phyloP scores from a whole-genome alignment of 2,113 vertebrate genomes.

The Symphodus melops region DNA sequence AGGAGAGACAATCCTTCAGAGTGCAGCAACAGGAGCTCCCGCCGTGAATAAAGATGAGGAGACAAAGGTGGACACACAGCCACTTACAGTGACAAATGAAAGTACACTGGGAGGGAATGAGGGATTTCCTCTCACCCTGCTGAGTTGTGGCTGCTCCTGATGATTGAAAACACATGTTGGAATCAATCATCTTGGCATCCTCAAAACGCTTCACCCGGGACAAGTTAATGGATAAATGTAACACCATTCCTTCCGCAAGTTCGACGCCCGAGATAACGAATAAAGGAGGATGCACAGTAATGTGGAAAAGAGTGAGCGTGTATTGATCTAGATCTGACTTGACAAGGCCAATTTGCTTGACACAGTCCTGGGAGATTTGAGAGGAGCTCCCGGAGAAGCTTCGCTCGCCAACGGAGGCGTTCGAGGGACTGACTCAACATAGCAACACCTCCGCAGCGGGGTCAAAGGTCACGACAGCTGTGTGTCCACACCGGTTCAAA shows the following conservation, averaged over 20 bases:
- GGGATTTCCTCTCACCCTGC: conserved; percentile 63
- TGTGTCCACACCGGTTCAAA: not conserved
- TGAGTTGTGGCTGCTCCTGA: conserved; percentile 27
- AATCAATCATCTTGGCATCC: conserved; percentile 58
- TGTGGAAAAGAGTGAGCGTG: conserved; percentile 1
- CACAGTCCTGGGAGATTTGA: conserved; percentile 38
- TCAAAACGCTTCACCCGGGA: conserved; percentile 6
- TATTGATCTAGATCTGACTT: conserved; percentile 55
- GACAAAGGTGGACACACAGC: conserved; percentile 62
- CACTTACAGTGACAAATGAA: conserved; percentile 52
- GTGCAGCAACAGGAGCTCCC: conserved; percentile 45
- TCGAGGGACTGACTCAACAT: not conserved
- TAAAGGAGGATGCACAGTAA: not conserved
- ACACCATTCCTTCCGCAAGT: conserved; percentile 15
- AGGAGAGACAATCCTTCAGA: conserved; percentile 66
- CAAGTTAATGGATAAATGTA: not conserved
- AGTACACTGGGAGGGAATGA: conserved; percentile 11
- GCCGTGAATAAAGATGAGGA: conserved; percentile 73
- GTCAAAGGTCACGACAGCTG: conserved; percentile 22
- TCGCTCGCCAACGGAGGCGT: conserved; percentile 16
- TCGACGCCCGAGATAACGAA: not conserved
- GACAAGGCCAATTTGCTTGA: conserved; percentile 48
- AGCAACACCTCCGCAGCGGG: not conserved
- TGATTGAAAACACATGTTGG: conserved; percentile 52
- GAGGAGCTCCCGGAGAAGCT: conserved; percentile 23